Evolutionary conservation across 2,797 vertebrate species (phyloP).

Genomic region (Notolepis coatsorum): DNA sequence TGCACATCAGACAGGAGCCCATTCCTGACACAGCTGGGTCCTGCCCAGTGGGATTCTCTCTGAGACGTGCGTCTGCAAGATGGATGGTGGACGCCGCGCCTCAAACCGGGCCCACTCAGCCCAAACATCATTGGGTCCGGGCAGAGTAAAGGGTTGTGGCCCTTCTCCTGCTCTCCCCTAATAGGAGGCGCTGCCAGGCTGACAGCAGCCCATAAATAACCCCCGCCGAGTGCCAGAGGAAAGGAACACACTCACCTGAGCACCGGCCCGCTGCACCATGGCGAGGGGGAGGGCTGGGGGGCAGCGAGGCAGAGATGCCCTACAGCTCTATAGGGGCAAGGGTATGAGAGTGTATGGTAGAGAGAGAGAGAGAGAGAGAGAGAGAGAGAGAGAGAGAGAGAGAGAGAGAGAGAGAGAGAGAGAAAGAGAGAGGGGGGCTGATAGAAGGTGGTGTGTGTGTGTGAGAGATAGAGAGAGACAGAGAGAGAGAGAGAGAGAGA

Average conservation of each 20-base stretch:
- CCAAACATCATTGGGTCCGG: conserved; percentile 73
- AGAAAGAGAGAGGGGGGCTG: too few relatives aligned
- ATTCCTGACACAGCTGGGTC: conserved; percentile 67
- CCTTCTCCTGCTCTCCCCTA: conserved; percentile 67
- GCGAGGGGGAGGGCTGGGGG: conserved; percentile 20
- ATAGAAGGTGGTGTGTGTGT: too few relatives aligned
- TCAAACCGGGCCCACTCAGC: conserved; percentile 76
- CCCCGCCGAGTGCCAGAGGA: conserved; percentile 49
- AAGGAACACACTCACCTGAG: conserved; percentile 72
- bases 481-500: too few relatives aligned
- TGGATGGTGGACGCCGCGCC: conserved; percentile 68
- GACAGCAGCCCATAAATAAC: conserved; percentile 85
- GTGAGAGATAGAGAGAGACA: too few relatives aligned
- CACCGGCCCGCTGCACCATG: conserved; percentile 20
- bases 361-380: neutral
- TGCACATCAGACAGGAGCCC: conserved; percentile 35
- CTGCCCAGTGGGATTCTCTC: conserved; percentile 52
- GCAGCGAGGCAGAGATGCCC: conserved; percentile 8
- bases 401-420: neutral
- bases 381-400: neutral
- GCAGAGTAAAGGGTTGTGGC: conserved; percentile 78
- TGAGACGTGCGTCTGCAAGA: conserved; percentile 78
- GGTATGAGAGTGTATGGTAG: neutral
- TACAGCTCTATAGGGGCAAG: conserved; percentile 15
- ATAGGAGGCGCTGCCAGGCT: conserved; percentile 73